A percentile compares a stretch with the other conserved stretches of the same genome.
These are phyloP conservation scores for Sycobia sp. DNA, from an alignment of 1,140 invertebrate species.

Conservation along the genomic window DNA sequence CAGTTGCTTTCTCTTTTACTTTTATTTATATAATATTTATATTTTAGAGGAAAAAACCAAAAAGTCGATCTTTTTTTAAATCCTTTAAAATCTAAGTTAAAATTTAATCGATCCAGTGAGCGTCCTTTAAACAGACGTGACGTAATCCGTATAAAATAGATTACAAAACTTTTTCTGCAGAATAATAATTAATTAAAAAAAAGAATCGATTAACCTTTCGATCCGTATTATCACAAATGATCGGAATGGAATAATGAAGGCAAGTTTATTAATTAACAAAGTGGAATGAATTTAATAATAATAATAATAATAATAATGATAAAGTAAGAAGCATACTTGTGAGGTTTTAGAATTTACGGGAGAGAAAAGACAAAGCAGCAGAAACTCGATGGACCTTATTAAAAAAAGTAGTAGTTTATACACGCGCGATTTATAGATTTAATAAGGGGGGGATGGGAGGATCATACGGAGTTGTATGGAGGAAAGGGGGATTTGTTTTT, in stretches of 20 bases:
- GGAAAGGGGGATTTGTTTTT: slow-evolving; percentile 26
- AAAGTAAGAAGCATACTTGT: slow-evolving; percentile 15
- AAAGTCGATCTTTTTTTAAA: slow-evolving; percentile 19
- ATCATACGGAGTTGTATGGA: too few relatives aligned
- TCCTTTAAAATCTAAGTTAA: slow-evolving; percentile 21
- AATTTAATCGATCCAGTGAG: slow-evolving; percentile 23
- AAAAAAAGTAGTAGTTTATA: slow-evolving; percentile 22
- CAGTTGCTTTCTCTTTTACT: slow-evolving; percentile 19
- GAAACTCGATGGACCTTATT: slow-evolving; percentile 27
- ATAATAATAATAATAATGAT: slow-evolving; percentile 8
- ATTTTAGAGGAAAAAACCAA: background rate
- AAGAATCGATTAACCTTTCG: too few relatives aligned
- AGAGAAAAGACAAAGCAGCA: slow-evolving; percentile 27
- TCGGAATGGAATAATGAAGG: too few relatives aligned
- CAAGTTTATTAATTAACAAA: too few relatives aligned
- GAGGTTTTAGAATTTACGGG: slow-evolving; percentile 22
- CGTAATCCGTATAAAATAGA: slow-evolving; percentile 13
- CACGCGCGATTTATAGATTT: slow-evolving; percentile 17
- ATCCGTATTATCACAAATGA: background rate
- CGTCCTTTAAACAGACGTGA: slow-evolving; percentile 22
- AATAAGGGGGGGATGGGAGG: slow-evolving; percentile 6
- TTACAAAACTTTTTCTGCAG: too few relatives aligned
- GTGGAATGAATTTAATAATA: slow-evolving; percentile 21
- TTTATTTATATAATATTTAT: background rate
- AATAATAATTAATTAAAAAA: too few relatives aligned